Percentiles rank a stretch among this genome's conserved stretches.
Evolutionary conservation across 1,140 invertebrate species (phyloP).

Genomic region (Euwallacea fornicatus): DNA sequence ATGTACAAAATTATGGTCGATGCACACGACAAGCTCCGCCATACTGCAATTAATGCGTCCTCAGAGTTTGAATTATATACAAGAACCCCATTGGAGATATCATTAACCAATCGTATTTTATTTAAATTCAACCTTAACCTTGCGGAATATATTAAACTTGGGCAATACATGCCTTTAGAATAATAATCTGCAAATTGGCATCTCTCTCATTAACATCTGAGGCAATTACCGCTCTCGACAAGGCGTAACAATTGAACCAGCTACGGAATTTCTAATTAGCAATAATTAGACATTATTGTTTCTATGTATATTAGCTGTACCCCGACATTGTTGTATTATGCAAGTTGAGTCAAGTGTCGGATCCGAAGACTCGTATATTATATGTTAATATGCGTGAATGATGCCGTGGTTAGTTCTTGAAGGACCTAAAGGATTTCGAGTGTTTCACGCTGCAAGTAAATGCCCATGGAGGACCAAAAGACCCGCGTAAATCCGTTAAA

Average conservation of each 20-base stretch:
- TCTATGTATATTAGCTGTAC: slow-evolving; percentile 27
- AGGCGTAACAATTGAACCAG: slow-evolving; percentile 30
- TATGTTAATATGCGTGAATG: no score
- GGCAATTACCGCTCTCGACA: slow-evolving; percentile 22
- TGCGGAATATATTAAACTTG: not conserved
- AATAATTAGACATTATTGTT: slow-evolving; percentile 35
- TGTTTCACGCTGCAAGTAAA: not conserved
- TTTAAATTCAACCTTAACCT: not conserved
- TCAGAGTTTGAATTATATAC: no score
- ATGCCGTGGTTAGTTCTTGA: no score
- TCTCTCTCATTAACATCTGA: not conserved
- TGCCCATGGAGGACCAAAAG: not conserved
- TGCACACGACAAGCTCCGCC: not conserved
- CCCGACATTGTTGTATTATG: slow-evolving; percentile 3
- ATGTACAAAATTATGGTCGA: slow-evolving; percentile 1
- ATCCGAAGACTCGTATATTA: no score
- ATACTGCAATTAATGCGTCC: no score
- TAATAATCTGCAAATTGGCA: not conserved
- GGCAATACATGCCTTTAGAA: not conserved
- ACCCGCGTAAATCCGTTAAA: not conserved
- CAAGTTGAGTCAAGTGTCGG: not conserved
- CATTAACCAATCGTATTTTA: no score
- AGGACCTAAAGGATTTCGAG: no score
- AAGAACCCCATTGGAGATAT: no score
- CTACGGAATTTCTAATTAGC: slow-evolving; percentile 34